Conservation (phyloP, 2,888 invertebrate genomes). For the Tipula unca region DNA sequence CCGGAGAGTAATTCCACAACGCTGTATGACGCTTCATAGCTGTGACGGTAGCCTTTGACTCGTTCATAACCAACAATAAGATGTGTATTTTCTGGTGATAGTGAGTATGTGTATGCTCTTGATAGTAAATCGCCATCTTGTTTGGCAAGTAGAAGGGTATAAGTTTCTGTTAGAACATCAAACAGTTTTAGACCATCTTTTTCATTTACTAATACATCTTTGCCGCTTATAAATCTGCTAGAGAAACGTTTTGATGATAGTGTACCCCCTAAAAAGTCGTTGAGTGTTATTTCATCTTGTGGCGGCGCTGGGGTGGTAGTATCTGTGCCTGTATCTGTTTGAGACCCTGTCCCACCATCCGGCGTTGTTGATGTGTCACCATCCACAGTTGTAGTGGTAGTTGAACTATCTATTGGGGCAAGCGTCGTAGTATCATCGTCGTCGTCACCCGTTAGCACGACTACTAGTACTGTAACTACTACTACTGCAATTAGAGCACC, state of each 20-base stretch:
- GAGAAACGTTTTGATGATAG: slow-evolving; percentile 62
- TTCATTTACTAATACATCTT: slow-evolving; percentile 55
- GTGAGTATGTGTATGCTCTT: slow-evolving; percentile 45
- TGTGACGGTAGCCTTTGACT: slow-evolving; percentile 63
- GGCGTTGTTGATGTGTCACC: not conserved
- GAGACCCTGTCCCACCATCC: no score
- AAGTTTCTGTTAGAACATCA: slow-evolving; percentile 30
- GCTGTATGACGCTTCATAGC: slow-evolving; percentile 65
- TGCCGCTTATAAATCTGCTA: slow-evolving; percentile 70
- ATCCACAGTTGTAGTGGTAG: not conserved
- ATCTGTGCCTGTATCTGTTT: slow-evolving; percentile 24
- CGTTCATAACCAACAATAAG: slow-evolving; percentile 53
- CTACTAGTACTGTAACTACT: slow-evolving; percentile 26
- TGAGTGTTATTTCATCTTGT: slow-evolving; percentile 45
- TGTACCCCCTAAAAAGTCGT: slow-evolving; percentile 62
- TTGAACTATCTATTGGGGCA: not conserved
- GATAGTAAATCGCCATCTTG: slow-evolving; percentile 29
- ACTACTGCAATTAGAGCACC: not conserved
- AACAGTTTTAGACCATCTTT: slow-evolving; percentile 25
- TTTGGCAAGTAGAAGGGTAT: slow-evolving; percentile 29
- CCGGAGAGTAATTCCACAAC: slow-evolving; percentile 52
- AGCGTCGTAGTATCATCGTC: not conserved
- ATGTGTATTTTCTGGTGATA: slow-evolving; percentile 58
- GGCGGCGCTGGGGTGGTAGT: not conserved
- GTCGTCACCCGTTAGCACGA: slow-evolving; percentile 42